Evolutionary conservation across 2,797 vertebrate genomes (phyloP).

Genomic region (Propithecus deckenii): DNA sequence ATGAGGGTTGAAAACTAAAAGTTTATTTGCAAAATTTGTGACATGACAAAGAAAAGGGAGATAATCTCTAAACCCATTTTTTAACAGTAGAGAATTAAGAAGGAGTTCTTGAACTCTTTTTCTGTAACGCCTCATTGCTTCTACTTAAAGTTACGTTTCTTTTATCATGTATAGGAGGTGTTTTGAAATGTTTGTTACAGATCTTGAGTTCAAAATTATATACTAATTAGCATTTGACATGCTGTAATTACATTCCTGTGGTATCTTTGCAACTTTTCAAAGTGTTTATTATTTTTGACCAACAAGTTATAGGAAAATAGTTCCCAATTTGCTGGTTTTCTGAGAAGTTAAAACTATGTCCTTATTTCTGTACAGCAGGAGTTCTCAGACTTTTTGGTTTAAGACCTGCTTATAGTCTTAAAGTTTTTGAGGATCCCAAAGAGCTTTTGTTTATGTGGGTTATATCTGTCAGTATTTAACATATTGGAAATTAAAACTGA

Average conservation of each 20-base stretch:
- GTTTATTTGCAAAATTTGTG: neutral
- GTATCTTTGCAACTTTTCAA: neutral
- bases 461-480: neutral
- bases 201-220: neutral
- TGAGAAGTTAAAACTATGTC: neutral
- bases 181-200: conserved; percentile 4
- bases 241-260: neutral
- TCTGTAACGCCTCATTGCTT: neutral
- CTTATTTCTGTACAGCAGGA: neutral
- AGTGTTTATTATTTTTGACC: neutral
- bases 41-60: neutral
- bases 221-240: neutral
- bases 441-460: neutral
- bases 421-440: neutral
- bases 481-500: neutral
- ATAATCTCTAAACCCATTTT: neutral
- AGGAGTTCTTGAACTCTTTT: neutral
- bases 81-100: neutral
- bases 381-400: neutral
- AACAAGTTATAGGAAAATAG: neutral
- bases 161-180: neutral
- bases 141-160: neutral
- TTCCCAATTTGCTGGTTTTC: neutral
- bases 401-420: neutral
- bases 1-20: neutral